phyloP scores from a whole-genome alignment of 35 echinoderm and acorn worm species.

The Heliocidaris tuberculata region DNA sequence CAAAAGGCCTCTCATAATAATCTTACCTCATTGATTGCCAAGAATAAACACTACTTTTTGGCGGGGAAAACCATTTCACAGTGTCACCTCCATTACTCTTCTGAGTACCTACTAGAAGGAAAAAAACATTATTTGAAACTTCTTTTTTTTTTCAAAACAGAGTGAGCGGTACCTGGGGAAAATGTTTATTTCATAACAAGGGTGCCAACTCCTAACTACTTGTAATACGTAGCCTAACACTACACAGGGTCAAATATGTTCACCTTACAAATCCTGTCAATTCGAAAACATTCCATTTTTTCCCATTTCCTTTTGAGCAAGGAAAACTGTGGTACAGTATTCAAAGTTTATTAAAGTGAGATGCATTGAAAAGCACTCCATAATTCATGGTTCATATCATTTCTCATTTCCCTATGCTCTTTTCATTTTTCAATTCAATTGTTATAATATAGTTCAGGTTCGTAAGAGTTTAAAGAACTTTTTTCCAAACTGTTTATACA shows the following conservation, averaged over 20 bases:
- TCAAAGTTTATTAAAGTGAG: not conserved
- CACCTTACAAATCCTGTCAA: not conserved
- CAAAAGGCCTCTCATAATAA: not conserved
- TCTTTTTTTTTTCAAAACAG: not conserved
- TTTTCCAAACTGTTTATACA: not conserved
- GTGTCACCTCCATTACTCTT: not conserved
- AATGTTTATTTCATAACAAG: not conserved
- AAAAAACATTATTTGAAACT: not conserved
- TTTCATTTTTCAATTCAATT: not conserved
- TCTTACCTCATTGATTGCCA: not conserved
- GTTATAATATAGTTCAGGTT: not conserved
- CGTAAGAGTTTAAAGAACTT: not conserved
- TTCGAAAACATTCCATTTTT: not conserved
- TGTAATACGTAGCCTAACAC: not conserved
- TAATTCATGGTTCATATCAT: not conserved
- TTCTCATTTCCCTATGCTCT: not conserved
- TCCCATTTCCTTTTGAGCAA: not conserved
- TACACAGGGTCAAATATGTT: not conserved
- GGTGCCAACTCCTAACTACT: not conserved
- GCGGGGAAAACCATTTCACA: not conserved
- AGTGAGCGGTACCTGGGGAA: not conserved
- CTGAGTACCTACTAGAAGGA: not conserved
- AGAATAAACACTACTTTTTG: not conserved
- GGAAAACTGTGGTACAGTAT: not conserved
- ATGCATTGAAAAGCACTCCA: not conserved